Base-by-base conservation (phyloP, 2,113 vertebrate genomes). In the Diphyllodes magnificus region DNA sequence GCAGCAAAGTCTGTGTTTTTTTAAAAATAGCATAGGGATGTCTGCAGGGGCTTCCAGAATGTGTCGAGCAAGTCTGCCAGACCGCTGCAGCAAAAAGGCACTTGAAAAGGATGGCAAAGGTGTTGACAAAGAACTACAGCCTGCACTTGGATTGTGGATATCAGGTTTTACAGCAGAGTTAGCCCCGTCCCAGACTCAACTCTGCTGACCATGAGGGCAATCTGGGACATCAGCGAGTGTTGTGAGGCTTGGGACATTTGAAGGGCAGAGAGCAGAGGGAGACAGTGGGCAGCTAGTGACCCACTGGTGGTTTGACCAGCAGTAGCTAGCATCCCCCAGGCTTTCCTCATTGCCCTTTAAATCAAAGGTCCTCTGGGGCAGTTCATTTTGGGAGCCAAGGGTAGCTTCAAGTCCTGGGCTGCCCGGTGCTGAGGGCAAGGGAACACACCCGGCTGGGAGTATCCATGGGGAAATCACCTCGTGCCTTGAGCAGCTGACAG, bases 401-500 rank as follows among this genome's bases (percentile, higher is more conserved):
- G 12, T 16, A 11, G 2, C 42, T 42, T 51, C 30, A 30, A 30
- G 6, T 30, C 63, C 45, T 0, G 0, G 47, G 28, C 51, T 72
- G 56, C 47, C 61, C 50, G 57, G 24, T 31, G 10, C 37, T 22
- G 25, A 54, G 6, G 17, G 28, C n/a, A 40, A 49, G 39, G 20
- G 28, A 82, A 57, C 30, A 5, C 37, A 12, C 2, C 0, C 0
- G 12, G 37, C n/a, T 49, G 76, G 40, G 57, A 83, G 7, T 7
- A 30, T 11, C 51, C 9, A 0, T 11, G 37, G 16, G 19, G 81
- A 59, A 70, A 44, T 23, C 35, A 13, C 25, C 72, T 7, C 0
- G 0, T 30, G 35, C 47, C 53, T n/a, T 1, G 2, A 40, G 77
- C 63, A 68, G 39, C 65, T 56, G 2, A 0, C 8, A 12, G 69